Evolutionary conservation across 2,797 vertebrate genomes (phyloP).

Genomic region (Sciurus carolinensis): DNA sequence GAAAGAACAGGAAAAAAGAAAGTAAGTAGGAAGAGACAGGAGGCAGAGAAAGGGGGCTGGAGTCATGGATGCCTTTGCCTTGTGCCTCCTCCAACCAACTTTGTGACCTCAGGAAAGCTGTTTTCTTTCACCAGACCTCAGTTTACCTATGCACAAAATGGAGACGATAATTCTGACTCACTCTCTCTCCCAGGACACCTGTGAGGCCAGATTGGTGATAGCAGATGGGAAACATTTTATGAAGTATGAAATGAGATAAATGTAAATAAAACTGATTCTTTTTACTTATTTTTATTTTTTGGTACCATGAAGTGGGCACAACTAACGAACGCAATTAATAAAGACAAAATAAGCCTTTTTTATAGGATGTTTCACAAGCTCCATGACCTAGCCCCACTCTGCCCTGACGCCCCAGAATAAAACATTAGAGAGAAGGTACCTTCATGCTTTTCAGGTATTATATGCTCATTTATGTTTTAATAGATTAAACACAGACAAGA

Average conservation of each 20-base stretch:
- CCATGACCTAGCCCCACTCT: background rate
- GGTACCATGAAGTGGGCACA: background rate
- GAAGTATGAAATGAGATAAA: background rate
- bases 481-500: slow-evolving; percentile 1
- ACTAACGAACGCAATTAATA: background rate
- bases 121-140: background rate
- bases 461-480: slow-evolving; percentile 13
- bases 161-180: background rate
- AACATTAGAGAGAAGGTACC: background rate
- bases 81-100: background rate
- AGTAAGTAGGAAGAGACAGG: background rate
- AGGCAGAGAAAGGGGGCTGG: slow-evolving; percentile 1
- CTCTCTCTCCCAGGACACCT: background rate
- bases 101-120: background rate
- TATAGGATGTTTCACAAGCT: background rate
- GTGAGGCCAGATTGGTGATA: background rate
- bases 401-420: background rate
- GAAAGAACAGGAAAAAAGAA: background rate
- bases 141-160: background rate
- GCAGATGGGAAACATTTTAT: slow-evolving; percentile 2
- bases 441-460: background rate
- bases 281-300: background rate
- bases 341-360: background rate
- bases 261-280: slow-evolving; percentile 4
- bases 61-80: background rate